These are phyloP conservation scores for Chrysina gloriosa DNA, from an alignment of 2,888 invertebrate genomes.

Conservation along the genomic window DNA sequence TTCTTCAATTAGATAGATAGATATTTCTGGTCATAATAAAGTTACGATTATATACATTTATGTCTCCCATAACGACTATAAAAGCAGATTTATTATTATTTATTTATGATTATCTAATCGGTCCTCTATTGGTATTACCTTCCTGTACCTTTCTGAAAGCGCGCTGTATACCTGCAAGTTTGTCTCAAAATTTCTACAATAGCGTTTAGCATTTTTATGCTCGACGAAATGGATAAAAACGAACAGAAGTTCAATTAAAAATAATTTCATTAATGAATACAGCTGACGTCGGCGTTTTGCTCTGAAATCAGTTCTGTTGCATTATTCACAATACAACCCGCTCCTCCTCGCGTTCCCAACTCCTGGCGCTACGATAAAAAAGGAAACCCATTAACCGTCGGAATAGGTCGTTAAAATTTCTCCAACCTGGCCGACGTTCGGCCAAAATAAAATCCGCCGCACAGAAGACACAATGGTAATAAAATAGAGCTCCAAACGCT, in stretches of 20 bases:
- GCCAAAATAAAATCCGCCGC: slow-evolving; percentile 34
- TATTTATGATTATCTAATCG: no score
- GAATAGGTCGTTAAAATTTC: slow-evolving; percentile 37
- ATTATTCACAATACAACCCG: slow-evolving; percentile 36
- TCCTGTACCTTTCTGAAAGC: no score
- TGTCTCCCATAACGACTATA: background rate
- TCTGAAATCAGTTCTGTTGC: slow-evolving; percentile 31
- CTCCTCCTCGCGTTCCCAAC: slow-evolving; percentile 16
- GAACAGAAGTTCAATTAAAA: slow-evolving; percentile 29
- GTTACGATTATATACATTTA: no score
- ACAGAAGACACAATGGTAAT: slow-evolving; percentile 34
- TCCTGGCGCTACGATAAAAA: slow-evolving; percentile 30
- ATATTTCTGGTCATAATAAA: no score
- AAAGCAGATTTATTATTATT: no score
- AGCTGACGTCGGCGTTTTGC: slow-evolving; percentile 29
- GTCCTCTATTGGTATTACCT: no score
- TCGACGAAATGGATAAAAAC: slow-evolving; percentile 11
- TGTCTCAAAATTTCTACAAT: background rate
- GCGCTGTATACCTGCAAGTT: background rate
- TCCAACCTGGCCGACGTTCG: slow-evolving; percentile 31
- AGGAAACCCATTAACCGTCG: slow-evolving; percentile 34
- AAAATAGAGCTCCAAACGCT: slow-evolving; percentile 32
- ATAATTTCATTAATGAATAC: slow-evolving; percentile 37
- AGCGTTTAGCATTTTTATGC: slow-evolving; percentile 6
- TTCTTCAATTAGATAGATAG: no score